Conservation (phyloP, 1,140 invertebrate species). For the Lasaia peninsularis region DNA sequence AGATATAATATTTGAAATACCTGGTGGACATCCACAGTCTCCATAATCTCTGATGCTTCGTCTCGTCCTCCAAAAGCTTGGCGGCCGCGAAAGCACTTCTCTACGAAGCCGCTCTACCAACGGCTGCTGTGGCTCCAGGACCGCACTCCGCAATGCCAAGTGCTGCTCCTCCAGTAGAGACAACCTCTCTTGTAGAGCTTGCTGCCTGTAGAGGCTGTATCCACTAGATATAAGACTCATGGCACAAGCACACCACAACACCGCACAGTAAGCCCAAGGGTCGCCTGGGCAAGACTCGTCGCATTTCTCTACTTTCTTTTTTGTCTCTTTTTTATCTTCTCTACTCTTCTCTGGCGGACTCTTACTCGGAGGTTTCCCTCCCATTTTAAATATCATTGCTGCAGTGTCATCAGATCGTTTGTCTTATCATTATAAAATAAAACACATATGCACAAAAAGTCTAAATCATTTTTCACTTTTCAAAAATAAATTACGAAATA, state of each 20-base stretch:
- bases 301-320: slow-evolving; percentile 47
- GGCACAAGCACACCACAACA: slow-evolving; percentile 71
- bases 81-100: slow-evolving; percentile 43
- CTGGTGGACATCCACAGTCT: slow-evolving; percentile 64
- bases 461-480: slow-evolving; percentile 3
- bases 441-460: slow-evolving; percentile 3
- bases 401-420: slow-evolving; percentile 31
- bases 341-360: slow-evolving; percentile 39
- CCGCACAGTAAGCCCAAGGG: slow-evolving; percentile 64
- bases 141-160: slow-evolving; percentile 55
- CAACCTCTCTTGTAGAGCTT: slow-evolving; percentile 49
- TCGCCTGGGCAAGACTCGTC: slow-evolving; percentile 60
- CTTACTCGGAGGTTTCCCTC: slow-evolving; percentile 54
- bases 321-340: slow-evolving; percentile 40
- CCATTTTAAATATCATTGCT: slow-evolving; percentile 65
- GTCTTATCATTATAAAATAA: slow-evolving; percentile 14
- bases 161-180: slow-evolving; percentile 63
- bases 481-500: not conserved
- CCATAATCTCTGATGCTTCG: slow-evolving; percentile 60
- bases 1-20: slow-evolving; percentile 29
- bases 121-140: slow-evolving; percentile 66
- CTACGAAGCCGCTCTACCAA: slow-evolving; percentile 53
- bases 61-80: slow-evolving; percentile 42
- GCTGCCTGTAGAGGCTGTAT: slow-evolving; percentile 59
- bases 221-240: slow-evolving; percentile 70